phyloP scores from a whole-genome alignment of 2,888 invertebrate species.

The Periphyllus acericola region DNA sequence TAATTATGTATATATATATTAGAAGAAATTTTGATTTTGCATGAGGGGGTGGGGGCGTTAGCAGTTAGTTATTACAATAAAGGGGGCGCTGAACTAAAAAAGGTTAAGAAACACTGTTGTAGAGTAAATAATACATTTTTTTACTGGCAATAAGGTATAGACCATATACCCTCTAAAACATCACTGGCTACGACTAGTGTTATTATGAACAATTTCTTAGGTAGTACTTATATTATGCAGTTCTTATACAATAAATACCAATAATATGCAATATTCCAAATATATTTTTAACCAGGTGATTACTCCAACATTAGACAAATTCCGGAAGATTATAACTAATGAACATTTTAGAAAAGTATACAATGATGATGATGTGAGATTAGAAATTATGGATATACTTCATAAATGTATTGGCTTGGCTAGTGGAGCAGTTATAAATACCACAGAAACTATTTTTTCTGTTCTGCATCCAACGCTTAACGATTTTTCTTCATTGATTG shows the following conservation, averaged over 20 bases:
- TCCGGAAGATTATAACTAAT: conserved; percentile 70
- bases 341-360: conserved; percentile 71
- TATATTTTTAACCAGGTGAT: conserved; percentile 67
- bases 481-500: conserved; percentile 77
- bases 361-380: conserved; percentile 74
- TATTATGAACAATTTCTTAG: no score
- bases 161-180: no score
- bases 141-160: no score
- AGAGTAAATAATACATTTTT: no score
- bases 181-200: no score
- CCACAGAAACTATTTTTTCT: conserved; percentile 57
- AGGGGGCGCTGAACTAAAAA: conserved; percentile 55
- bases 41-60: no score
- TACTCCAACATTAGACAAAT: conserved; percentile 71
- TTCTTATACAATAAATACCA: no score
- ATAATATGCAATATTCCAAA: neutral
- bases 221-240: no score
- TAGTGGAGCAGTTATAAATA: conserved; percentile 47
- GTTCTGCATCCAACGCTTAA: conserved; percentile 75
- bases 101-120: no score
- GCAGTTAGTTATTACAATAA: conserved; percentile 48
- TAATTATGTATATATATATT: no score
- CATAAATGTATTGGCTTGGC: conserved; percentile 76
- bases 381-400: conserved; percentile 78
- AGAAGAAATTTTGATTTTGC: no score